phyloP scores from a whole-genome alignment of 1,140 invertebrate species.

The Drosophila asahinai region DNA sequence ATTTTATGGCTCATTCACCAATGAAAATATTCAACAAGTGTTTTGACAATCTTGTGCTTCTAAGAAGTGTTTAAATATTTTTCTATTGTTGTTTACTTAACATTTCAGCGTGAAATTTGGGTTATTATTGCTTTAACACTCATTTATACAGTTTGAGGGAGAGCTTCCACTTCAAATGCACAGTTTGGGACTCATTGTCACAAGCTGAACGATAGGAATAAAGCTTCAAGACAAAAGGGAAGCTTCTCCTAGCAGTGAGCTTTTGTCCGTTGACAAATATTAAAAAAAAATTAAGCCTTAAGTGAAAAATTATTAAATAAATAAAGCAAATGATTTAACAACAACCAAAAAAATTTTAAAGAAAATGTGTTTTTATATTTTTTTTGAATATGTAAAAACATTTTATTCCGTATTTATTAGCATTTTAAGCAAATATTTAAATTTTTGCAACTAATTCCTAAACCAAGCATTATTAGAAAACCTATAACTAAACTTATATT shows the following conservation, averaged over 20 bases:
- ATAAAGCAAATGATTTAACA: neutral
- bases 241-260: slow-evolving; percentile 26
- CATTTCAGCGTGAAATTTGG: neutral
- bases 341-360: neutral
- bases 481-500: too few relatives aligned
- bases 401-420: too few relatives aligned
- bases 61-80: slow-evolving; percentile 10
- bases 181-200: slow-evolving; percentile 30
- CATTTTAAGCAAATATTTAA: neutral
- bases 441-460: too few relatives aligned
- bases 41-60: neutral
- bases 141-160: slow-evolving; percentile 1
- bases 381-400: too few relatives aligned
- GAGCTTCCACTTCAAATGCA: neutral
- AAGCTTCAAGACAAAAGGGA: slow-evolving; percentile 20
- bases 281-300: too few relatives aligned
- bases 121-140: neutral
- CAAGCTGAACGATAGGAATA: neutral
- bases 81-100: slow-evolving; percentile 9
- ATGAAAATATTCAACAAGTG: slow-evolving; percentile 8
- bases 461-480: too few relatives aligned
- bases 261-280: slow-evolving; percentile 21
- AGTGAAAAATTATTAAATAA: neutral
- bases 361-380: neutral
- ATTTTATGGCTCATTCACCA: neutral